Evolutionary conservation across 2,113 vertebrate species (phyloP).

Genomic region (Sylvilagus bachmani): DNA sequence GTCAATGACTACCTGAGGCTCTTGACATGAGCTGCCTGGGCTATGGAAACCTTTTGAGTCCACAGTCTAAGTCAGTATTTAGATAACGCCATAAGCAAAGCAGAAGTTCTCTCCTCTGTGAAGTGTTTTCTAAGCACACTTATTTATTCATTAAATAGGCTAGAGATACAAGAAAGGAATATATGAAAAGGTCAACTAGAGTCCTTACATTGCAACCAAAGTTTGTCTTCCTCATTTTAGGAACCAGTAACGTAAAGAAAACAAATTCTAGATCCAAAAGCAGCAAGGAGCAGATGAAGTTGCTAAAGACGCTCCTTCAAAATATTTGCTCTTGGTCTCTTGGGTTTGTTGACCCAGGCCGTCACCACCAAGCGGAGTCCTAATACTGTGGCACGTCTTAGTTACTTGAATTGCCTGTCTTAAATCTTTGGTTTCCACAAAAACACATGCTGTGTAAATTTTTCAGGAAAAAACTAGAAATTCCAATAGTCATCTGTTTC

Average conservation of each 20-base stretch:
- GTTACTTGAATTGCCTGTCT: conserved; percentile 32
- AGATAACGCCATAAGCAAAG: too few species aligned
- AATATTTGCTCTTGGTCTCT: conserved; percentile 24
- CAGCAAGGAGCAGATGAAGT: not conserved
- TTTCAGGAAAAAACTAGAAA: conserved; percentile 34
- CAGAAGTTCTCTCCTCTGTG: not conserved
- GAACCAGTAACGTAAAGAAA: not conserved
- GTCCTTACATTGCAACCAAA: conserved; percentile 16
- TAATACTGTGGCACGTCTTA: conserved; percentile 43
- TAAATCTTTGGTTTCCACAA: conserved; percentile 34
- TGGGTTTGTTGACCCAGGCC: conserved; percentile 12
- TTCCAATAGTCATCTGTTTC: conserved; percentile 61
- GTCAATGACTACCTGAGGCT: too few species aligned
- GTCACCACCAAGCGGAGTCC: conserved; percentile 23
- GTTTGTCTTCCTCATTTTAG: conserved; percentile 52
- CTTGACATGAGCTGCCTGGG: too few species aligned
- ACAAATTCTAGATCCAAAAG: conserved; percentile 21
- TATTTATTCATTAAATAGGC: conserved; percentile 21
- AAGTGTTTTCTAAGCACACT: conserved; percentile 19
- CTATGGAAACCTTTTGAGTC: too few species aligned
- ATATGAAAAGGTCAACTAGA: not conserved
- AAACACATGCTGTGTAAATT: not conserved
- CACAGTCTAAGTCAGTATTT: too few species aligned
- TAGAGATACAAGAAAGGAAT: conserved; percentile 45
- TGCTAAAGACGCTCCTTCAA: not conserved